These are phyloP conservation scores for Lissocephala sabroskyi DNA, from an alignment of 2,888 invertebrate genomes.

Conservation along the genomic window DNA sequence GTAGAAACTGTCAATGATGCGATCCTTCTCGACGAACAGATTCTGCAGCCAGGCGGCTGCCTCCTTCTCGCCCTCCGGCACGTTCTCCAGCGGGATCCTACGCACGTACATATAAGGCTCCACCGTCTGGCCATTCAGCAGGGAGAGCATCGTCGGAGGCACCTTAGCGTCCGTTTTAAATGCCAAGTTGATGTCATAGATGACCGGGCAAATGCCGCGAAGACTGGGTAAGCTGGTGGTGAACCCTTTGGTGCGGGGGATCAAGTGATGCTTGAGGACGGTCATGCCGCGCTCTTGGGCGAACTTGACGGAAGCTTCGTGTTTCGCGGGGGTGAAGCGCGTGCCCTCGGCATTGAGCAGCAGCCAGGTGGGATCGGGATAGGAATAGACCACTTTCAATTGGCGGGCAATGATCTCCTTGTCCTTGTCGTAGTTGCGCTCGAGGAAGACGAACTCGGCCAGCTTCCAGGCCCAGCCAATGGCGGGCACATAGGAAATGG, in stretches of 20 bases:
- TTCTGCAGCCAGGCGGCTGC: constrained; percentile 88
- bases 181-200: constrained; percentile 87
- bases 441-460: constrained; percentile 94
- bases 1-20: constrained; percentile 71
- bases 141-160: constrained; percentile 84
- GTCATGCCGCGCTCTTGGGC: constrained; percentile 89
- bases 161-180: constrained; percentile 78
- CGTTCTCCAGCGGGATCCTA: constrained; percentile 84
- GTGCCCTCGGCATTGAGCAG: constrained; percentile 95
- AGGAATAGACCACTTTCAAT: constrained; percentile 86
- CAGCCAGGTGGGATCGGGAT: constrained; percentile 93
- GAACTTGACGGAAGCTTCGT: constrained; percentile 89
- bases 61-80: constrained; percentile 81
- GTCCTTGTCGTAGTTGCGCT: constrained; percentile 93
- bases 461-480: constrained; percentile 98
- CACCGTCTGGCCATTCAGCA: constrained; percentile 82
- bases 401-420: constrained; percentile 85
- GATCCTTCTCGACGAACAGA: constrained; percentile 86
- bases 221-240: constrained; percentile 87
- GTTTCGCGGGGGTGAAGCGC: constrained; percentile 89
- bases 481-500: constrained; percentile 90
- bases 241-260: constrained; percentile 97
- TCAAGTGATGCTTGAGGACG: constrained; percentile 88
- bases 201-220: constrained; percentile 84
- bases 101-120: constrained; percentile 84